Evolutionary conservation across 2,113 vertebrate genomes (phyloP).

Genomic region (Recurvirostra avosetta): DNA sequence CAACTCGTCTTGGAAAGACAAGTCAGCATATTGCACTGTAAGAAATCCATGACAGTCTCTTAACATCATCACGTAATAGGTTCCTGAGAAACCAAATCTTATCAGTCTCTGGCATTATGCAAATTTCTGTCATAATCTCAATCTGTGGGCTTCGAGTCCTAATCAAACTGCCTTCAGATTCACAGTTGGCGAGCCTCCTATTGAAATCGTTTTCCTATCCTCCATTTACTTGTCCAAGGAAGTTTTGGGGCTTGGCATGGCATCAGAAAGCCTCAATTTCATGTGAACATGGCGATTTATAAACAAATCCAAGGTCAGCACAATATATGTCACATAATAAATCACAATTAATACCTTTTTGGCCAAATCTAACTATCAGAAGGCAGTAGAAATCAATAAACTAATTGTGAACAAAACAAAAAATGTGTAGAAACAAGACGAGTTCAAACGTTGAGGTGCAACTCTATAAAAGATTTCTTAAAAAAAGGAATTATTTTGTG

Average conservation of each 20-base stretch:
- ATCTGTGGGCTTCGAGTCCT: constrained; percentile 67
- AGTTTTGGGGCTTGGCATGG: constrained; percentile 61
- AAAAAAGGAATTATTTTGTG: background rate
- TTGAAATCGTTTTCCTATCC: constrained; percentile 44
- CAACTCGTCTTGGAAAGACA: constrained; percentile 68
- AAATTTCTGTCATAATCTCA: constrained; percentile 72
- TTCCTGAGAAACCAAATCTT: constrained; percentile 69
- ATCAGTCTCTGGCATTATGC: constrained; percentile 69
- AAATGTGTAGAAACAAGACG: background rate
- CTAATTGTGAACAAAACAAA: background rate
- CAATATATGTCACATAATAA: constrained; percentile 3
- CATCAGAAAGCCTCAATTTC: constrained; percentile 61
- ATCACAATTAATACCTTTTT: constrained; percentile 9
- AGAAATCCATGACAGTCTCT: constrained; percentile 70
- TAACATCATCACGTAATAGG: constrained; percentile 71
- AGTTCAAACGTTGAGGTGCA: background rate
- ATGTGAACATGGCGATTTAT: constrained; percentile 38
- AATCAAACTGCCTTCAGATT: constrained; percentile 67
- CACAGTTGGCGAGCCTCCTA: constrained; percentile 61
- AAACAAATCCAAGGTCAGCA: constrained; percentile 53
- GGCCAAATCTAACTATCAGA: background rate
- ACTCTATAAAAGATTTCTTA: background rate
- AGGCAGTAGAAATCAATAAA: background rate
- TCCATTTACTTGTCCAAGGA: constrained; percentile 55
- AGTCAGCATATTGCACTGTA: constrained; percentile 70